Percentiles rank a stretch among this genome's conserved stretches.
Evolutionary conservation across 2,888 invertebrate genomes (phyloP).

Genomic region (Halocaridina rubra): DNA sequence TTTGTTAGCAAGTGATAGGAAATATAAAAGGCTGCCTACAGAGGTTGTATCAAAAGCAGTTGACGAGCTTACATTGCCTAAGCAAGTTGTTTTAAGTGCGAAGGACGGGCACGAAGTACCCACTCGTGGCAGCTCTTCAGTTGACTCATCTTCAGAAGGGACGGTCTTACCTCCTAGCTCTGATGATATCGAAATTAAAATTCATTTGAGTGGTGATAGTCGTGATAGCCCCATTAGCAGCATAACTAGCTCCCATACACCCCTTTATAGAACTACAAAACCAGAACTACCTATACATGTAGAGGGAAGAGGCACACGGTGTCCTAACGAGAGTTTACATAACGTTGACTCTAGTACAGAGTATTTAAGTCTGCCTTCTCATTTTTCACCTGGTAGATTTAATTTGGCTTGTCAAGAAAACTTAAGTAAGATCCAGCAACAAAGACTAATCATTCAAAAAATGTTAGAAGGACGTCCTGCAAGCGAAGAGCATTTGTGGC

Average conservation of each 20-base stretch:
- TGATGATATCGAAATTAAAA: neutral
- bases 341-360: conserved; percentile 12
- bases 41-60: no score
- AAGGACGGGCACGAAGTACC: neutral
- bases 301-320: neutral
- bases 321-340: neutral
- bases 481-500: neutral
- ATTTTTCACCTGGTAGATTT: neutral
- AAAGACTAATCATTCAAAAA: neutral
- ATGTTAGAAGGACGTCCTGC: neutral
- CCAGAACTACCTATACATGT: neutral
- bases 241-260: neutral
- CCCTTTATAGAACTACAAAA: neutral
- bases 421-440: conserved; percentile 12
- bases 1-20: neutral
- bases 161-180: neutral
- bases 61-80: no score
- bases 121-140: neutral
- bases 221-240: neutral
- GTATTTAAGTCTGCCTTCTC: conserved; percentile 13
- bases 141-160: neutral
- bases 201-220: neutral
- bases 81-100: no score
- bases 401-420: neutral
- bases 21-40: neutral